A percentile compares a stretch with the other conserved stretches of the same genome.
Conservation (phyloP, 2,113 vertebrate species). For the Eurystomus gularis region DNA sequence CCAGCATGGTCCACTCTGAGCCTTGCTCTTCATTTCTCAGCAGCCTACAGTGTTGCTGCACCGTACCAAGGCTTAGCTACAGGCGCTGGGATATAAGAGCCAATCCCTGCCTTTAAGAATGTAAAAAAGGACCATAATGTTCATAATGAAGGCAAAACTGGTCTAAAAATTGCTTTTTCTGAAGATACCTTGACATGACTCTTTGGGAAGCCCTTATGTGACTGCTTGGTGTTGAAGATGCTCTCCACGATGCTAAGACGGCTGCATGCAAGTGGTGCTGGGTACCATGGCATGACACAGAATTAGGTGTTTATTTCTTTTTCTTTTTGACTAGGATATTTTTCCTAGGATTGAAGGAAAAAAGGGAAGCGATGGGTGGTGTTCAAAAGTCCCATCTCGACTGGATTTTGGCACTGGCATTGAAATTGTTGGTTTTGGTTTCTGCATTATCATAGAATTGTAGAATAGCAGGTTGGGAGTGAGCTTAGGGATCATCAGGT, state of each 20-base stretch:
- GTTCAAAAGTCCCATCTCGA: accelerated
- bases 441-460: background rate
- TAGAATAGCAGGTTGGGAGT: background rate
- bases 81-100: accelerated
- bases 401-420: background rate
- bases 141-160: background rate
- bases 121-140: background rate
- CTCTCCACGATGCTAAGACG: accelerated
- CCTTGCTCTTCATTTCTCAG: background rate
- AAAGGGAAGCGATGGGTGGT: accelerated
- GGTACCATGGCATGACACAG: accelerated
- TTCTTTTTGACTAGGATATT: background rate
- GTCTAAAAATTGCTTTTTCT: background rate
- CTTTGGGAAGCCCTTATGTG: background rate
- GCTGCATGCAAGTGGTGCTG: background rate
- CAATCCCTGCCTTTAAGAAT: background rate
- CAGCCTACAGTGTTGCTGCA: accelerated
- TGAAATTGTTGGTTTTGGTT: accelerated
- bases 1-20: background rate
- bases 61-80: background rate
- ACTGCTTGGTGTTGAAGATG: accelerated
- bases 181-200: background rate
- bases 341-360: background rate
- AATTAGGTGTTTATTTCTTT: accelerated
- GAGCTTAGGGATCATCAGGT: background rate